Evolutionary conservation across 1,140 invertebrate genomes (phyloP), one percentile per base, ranked within the genome.

Genomic region (Drosophila truncata): DNA sequence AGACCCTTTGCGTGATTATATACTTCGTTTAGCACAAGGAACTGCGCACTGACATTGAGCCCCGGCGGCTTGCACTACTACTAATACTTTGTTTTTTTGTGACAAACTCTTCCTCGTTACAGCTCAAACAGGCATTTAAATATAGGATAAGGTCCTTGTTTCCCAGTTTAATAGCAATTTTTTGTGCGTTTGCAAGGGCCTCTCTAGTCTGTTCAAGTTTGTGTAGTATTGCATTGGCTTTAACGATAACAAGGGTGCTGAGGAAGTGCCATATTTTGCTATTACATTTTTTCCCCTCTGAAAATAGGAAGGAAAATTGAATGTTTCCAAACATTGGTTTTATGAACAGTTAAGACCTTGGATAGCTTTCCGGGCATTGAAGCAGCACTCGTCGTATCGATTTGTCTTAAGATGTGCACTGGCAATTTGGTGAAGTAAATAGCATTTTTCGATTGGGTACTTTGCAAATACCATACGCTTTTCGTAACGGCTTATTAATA

Each of bases 381-480:
- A 91, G 31, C 75, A 79, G 23, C 83, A 84, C 66, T 92, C 88
- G 23, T 90, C 80, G 54, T 71, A 90, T 25, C 73, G 79, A 61
- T 78, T 78, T 10, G 82, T 57, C 6, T 72, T 23, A 8, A 92
- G 66, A 75, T 92, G 91, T 37, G 61, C 72, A 11, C 37, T 52
- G 6, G 73, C 88, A 42, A 92, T 91, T 71, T 91, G 70, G 44
- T 92, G 81, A 23, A 91, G 55, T 27, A 92, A 31, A 71, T 92
- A 92, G 37, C 80, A 82, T 23, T 81, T 92, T 42, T 92, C 91
- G 23, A 92, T 91, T 0, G 82, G 59, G n/a, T 91, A 78, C 37
- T 80, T 79, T 0, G 91, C 80, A 50, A 88, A 92, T 5, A 64
- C 6, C 44, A 92, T 70, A 5, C 91, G 74, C 7, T 77, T 84